A percentile compares a stretch with the other conserved stretches of the same genome.
Conservation (phyloP, 2,888 invertebrate genomes). For the Plusia festucae region DNA sequence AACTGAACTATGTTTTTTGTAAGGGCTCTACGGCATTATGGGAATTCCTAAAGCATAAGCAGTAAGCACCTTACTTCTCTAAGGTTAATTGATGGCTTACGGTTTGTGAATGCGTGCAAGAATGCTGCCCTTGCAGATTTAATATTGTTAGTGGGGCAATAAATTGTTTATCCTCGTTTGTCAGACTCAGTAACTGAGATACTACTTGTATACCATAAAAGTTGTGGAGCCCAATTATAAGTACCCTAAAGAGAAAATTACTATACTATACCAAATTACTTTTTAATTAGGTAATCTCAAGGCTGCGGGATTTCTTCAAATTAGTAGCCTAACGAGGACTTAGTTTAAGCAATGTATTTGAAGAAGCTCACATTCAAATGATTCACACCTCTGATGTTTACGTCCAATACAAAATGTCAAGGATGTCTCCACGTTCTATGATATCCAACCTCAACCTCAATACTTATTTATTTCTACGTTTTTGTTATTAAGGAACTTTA, state of each 20-base stretch:
- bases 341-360: slow-evolving; percentile 47
- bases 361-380: slow-evolving; percentile 47
- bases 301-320: slow-evolving; percentile 13
- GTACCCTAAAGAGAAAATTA: slow-evolving; percentile 20
- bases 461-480: slow-evolving; percentile 24
- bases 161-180: slow-evolving; percentile 69
- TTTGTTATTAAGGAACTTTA: slow-evolving; percentile 17
- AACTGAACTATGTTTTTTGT: slow-evolving; percentile 19
- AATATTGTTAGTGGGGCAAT: slow-evolving; percentile 70
- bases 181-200: slow-evolving; percentile 44
- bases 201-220: slow-evolving; percentile 25
- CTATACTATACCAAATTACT: slow-evolving; percentile 19
- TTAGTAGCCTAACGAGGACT: slow-evolving; percentile 20
- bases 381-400: slow-evolving; percentile 53
- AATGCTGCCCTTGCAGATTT: slow-evolving; percentile 83
- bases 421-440: slow-evolving; percentile 46
- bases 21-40: slow-evolving; percentile 65
- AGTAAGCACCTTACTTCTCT: slow-evolving; percentile 65
- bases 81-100: slow-evolving; percentile 80
- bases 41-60: slow-evolving; percentile 64
- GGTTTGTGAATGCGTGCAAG: slow-evolving; percentile 80
- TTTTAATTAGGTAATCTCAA: slow-evolving; percentile 15
- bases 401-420: slow-evolving; percentile 51
- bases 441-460: slow-evolving; percentile 48
- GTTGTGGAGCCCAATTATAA: slow-evolving; percentile 26